Conservation (phyloP, 1,140 invertebrate genomes). For the Apis laboriosa region DNA sequence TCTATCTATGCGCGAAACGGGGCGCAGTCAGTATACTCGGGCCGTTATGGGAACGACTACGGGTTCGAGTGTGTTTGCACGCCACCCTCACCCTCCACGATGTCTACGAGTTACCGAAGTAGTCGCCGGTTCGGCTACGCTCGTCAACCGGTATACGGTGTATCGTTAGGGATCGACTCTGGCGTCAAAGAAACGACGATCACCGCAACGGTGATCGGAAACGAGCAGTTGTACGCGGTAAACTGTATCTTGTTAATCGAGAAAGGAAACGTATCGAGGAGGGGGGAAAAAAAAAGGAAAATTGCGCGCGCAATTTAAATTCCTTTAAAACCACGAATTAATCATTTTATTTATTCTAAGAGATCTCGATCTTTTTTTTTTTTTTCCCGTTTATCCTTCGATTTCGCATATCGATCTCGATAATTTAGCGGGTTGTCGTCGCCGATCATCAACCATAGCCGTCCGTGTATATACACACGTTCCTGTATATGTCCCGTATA, state of each 20-base stretch:
- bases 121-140: not conserved
- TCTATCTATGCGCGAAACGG: conserved; percentile 45
- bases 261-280: not conserved
- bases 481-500: not conserved
- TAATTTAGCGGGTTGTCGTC: conserved; percentile 15
- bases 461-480: no score
- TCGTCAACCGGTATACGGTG: not conserved
- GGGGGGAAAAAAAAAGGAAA: no score
- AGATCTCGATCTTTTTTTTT: no score
- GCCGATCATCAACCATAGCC: no score
- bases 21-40: conserved; percentile 30
- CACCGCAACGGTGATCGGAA: not conserved
- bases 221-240: not conserved
- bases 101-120: conserved; percentile 35
- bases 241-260: not conserved
- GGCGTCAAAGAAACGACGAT: not conserved
- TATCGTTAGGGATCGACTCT: not conserved
- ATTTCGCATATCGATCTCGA: not conserved
- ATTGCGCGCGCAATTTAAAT: conserved; percentile 56
- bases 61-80: conserved; percentile 43
- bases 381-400: not conserved
- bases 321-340: conserved; percentile 38
- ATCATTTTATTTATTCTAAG: not conserved
- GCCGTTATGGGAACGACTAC: conserved; percentile 52
- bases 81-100: conserved; percentile 12